These are phyloP conservation scores for Notolepis coatsorum DNA, from an alignment of 2,797 vertebrate genomes.

Conservation along the genomic window DNA sequence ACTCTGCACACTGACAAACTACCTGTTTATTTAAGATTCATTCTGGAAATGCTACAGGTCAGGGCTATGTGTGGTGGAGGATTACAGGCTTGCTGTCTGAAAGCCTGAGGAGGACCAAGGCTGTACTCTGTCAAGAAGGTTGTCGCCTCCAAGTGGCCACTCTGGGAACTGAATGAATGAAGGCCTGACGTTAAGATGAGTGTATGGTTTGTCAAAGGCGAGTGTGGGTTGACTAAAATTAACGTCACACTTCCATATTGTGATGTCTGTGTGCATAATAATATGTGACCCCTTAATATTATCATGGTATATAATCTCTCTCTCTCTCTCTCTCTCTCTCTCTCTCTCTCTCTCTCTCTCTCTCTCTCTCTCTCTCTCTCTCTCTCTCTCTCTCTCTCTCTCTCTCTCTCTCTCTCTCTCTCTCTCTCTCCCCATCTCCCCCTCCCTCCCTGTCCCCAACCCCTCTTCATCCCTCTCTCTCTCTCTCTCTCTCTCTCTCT, in stretches of 20 bases:
- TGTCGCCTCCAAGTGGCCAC: slow-evolving; percentile 82
- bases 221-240: slow-evolving; percentile 2
- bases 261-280: slow-evolving; percentile 2
- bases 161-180: slow-evolving; percentile 29
- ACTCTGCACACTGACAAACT: slow-evolving; percentile 58
- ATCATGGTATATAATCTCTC: no score
- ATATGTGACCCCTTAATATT: slow-evolving; percentile 29
- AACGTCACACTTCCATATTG: slow-evolving; percentile 41
- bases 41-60: slow-evolving; percentile 68
- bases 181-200: background rate
- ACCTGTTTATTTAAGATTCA: slow-evolving; percentile 72
- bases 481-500: slow-evolving; percentile 14
- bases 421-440: background rate
- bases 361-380: background rate
- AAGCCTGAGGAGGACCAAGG: slow-evolving; percentile 9
- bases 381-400: background rate
- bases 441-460: no score
- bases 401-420: background rate
- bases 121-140: slow-evolving; percentile 61
- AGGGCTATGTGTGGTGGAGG: slow-evolving; percentile 31
- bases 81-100: background rate
- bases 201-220: slow-evolving; percentile 4
- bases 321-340: slow-evolving; percentile 17
- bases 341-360: slow-evolving; percentile 12
- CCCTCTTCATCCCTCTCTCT: slow-evolving; percentile 11